These are phyloP conservation scores for Epinotia brunnichana DNA, from an alignment of 2,888 invertebrate species.

Conservation along the genomic window DNA sequence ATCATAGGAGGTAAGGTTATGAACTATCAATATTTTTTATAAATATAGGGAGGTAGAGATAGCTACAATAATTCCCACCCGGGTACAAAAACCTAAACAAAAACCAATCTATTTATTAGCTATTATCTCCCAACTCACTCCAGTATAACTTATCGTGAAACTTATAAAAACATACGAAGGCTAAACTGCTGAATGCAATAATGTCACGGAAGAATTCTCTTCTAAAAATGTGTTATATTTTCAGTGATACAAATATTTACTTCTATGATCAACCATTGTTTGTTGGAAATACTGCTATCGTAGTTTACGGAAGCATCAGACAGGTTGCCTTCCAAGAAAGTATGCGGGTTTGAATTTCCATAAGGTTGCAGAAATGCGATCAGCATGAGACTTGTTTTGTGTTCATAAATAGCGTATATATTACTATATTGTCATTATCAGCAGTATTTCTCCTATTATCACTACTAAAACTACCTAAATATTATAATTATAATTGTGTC, in stretches of 20 bases:
- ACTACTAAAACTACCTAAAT: not conserved
- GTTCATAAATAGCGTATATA: not conserved
- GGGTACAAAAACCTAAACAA: too few relatives aligned
- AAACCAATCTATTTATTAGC: too few relatives aligned
- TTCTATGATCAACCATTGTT: not conserved
- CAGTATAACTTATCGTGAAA: too few relatives aligned
- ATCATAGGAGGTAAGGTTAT: too few relatives aligned
- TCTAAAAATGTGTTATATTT: not conserved
- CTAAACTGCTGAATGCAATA: not conserved
- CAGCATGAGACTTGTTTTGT: conserved; percentile 4
- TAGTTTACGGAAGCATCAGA: not conserved
- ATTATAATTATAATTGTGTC: not conserved
- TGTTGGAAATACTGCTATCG: not conserved
- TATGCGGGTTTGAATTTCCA: not conserved
- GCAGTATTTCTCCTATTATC: not conserved
- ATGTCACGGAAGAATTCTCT: not conserved
- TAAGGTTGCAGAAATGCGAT: conserved; percentile 19
- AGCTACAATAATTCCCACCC: too few relatives aligned
- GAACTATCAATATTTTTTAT: too few relatives aligned
- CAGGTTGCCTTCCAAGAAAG: not conserved
- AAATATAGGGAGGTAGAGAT: too few relatives aligned
- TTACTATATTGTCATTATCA: not conserved
- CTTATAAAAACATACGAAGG: too few relatives aligned
- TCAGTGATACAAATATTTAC: not conserved
- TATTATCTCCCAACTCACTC: too few relatives aligned